These are phyloP conservation scores for Phyllopteryx taeniolatus DNA, from an alignment of 2,113 vertebrate genomes.

Conservation along the genomic window DNA sequence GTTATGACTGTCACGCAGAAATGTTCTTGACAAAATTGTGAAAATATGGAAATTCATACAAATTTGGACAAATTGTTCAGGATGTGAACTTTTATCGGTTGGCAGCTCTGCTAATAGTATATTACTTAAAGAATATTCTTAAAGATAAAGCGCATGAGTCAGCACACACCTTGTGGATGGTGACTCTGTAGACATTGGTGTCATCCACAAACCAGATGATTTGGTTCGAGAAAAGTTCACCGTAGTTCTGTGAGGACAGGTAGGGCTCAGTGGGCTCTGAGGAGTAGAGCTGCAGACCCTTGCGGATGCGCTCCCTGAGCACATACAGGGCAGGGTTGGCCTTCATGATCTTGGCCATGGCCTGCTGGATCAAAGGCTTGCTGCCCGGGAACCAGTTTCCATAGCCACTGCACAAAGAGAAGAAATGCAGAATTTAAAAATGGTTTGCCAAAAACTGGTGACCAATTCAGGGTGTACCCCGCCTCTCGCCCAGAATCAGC, in stretches of 20 bases:
- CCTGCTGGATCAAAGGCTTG: constrained; percentile 98
- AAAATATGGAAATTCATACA: no score
- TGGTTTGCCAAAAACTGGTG: not conserved
- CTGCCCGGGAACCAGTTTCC: constrained; percentile 99
- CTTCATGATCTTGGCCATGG: constrained; percentile 99
- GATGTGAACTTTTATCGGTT: no score
- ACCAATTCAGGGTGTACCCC: no score
- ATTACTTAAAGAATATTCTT: not conserved
- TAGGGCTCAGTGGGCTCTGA: constrained; percentile 98
- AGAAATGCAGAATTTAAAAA: not conserved
- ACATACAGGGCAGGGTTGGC: constrained; percentile 97
- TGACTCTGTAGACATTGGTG: constrained; percentile 98
- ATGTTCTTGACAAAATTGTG: no score
- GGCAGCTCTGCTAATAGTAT: not conserved
- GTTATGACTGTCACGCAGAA: no score
- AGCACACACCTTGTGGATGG: constrained; percentile 91
- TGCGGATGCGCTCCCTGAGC: constrained; percentile 94
- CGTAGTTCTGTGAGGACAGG: constrained; percentile 98
- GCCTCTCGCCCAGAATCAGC: no score
- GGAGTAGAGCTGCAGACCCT: constrained; percentile 95
- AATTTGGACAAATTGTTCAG: no score
- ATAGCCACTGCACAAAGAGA: constrained; percentile 79
- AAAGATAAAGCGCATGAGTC: not conserved
- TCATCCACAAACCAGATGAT: constrained; percentile 99
- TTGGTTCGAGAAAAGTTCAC: constrained; percentile 99